Evolutionary conservation across 2,888 invertebrate species (phyloP).

Genomic region (Diadegma fenestrale): DNA sequence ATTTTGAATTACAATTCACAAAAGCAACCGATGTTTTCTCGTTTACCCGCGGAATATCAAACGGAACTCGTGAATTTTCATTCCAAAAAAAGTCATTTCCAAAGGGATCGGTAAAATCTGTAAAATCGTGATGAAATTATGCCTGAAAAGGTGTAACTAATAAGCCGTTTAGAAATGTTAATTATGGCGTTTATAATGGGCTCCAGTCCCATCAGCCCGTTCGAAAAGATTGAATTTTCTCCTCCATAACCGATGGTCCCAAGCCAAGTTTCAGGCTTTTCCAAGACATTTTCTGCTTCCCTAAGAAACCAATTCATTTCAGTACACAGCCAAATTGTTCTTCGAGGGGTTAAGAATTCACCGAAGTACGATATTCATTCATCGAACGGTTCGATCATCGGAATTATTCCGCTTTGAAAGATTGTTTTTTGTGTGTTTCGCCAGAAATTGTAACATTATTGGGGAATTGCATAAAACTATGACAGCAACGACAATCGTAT

Average conservation of each 20-base stretch:
- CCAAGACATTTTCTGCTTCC: conserved; percentile 14
- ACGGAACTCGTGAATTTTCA: background rate
- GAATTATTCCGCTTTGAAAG: background rate
- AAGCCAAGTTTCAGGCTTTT: background rate
- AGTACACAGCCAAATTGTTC: background rate
- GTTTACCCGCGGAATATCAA: conserved; percentile 30
- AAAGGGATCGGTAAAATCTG: background rate
- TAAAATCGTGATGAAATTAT: conserved; percentile 22
- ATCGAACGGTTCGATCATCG: conserved; percentile 14
- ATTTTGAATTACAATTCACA: conserved; percentile 49
- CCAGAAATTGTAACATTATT: background rate
- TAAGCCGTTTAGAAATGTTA: conserved; percentile 39
- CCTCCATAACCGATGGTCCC: background rate
- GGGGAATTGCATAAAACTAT: background rate
- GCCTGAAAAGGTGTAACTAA: conserved; percentile 26
- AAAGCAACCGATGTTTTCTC: conserved; percentile 30
- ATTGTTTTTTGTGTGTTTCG: background rate
- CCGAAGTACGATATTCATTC: background rate
- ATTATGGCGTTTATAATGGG: conserved; percentile 28
- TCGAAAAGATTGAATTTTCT: conserved; percentile 14
- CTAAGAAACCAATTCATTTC: background rate
- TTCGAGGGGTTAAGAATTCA: background rate
- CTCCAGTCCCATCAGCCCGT: conserved; percentile 27
- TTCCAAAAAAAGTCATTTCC: conserved; percentile 26
- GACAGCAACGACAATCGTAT: background rate